Evolutionary conservation across 2,797 vertebrate species (phyloP).

Genomic region (Xenentodon cancila): DNA sequence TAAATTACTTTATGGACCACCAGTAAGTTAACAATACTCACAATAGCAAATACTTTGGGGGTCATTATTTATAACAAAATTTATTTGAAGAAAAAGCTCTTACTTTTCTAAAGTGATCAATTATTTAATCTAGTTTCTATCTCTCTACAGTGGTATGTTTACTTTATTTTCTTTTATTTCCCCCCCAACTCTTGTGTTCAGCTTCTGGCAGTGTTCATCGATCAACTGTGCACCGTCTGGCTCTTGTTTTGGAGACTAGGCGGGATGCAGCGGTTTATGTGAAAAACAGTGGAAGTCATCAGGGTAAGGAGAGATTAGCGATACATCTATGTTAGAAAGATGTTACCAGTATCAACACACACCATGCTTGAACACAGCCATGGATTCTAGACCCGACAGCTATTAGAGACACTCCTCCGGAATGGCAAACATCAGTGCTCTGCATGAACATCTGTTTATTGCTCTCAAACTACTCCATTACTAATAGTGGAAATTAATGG

Average conservation of each 20-base stretch:
- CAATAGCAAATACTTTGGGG: not conserved
- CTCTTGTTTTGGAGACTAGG: constrained; percentile 67
- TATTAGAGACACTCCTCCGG: constrained; percentile 37
- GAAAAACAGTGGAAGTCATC: constrained; percentile 50
- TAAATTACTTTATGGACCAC: too few species aligned
- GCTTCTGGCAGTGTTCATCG: constrained; percentile 61
- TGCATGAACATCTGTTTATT: constrained; percentile 73
- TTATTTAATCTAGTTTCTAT: constrained; percentile 35
- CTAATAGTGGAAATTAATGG: constrained; percentile 51
- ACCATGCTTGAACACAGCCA: constrained; percentile 53
- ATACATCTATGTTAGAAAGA: constrained; percentile 46
- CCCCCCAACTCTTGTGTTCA: constrained; percentile 36
- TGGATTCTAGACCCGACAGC: constrained; percentile 44
- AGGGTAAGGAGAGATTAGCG: constrained; percentile 50
- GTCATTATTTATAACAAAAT: constrained; percentile 1
- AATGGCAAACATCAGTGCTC: constrained; percentile 60
- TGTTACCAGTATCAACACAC: constrained; percentile 68
- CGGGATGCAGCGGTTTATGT: constrained; percentile 67
- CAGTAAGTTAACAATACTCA: not conserved
- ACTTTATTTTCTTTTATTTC: constrained; percentile 8
- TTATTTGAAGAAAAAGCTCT: constrained; percentile 1
- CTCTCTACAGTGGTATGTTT: constrained; percentile 16
- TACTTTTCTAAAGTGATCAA: constrained; percentile 18
- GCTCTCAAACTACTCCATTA: constrained; percentile 50
- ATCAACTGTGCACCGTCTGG: constrained; percentile 46